phyloP scores from a whole-genome alignment of 2,113 vertebrate species.

The Psophia crepitans region DNA sequence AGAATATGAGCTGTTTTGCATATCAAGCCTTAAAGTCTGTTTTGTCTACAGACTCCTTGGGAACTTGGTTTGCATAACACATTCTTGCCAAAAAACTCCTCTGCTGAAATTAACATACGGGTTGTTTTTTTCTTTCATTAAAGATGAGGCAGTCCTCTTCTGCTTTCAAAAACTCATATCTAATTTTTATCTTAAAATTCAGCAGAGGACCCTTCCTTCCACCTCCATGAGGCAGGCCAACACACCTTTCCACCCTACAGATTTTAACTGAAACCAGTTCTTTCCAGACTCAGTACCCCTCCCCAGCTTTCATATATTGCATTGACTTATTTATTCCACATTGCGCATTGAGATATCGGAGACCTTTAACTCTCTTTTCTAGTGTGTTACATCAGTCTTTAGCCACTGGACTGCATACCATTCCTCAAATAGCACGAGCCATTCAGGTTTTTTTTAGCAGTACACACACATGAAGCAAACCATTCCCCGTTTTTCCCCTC shows the following conservation, averaged over 20 bases:
- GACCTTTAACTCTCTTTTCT: conserved; percentile 3
- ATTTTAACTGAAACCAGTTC: background rate
- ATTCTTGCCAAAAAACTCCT: conserved; percentile 9
- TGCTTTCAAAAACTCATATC: background rate
- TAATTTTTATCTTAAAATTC: background rate
- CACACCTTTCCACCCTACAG: background rate
- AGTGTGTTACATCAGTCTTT: background rate
- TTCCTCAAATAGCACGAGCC: background rate
- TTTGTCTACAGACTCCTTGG: conserved; percentile 30
- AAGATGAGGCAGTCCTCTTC: background rate
- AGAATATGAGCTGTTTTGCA: rapidly evolving
- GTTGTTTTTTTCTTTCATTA: background rate
- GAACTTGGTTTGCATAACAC: conserved; percentile 23
- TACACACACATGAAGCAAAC: background rate
- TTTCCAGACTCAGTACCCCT: background rate
- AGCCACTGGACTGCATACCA: background rate
- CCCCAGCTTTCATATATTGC: background rate
- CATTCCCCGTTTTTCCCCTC: background rate
- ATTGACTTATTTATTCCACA: background rate
- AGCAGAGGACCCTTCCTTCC: background rate
- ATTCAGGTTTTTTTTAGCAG: background rate
- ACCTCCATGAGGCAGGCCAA: background rate
- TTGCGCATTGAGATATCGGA: background rate
- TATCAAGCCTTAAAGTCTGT: background rate
- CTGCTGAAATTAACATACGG: background rate